Evolutionary conservation across 35 echinoderm and acorn worm genomes (phyloP), one percentile per base, ranked within the genome.

Genomic region (Hemicentrotus pulcherrimus): DNA sequence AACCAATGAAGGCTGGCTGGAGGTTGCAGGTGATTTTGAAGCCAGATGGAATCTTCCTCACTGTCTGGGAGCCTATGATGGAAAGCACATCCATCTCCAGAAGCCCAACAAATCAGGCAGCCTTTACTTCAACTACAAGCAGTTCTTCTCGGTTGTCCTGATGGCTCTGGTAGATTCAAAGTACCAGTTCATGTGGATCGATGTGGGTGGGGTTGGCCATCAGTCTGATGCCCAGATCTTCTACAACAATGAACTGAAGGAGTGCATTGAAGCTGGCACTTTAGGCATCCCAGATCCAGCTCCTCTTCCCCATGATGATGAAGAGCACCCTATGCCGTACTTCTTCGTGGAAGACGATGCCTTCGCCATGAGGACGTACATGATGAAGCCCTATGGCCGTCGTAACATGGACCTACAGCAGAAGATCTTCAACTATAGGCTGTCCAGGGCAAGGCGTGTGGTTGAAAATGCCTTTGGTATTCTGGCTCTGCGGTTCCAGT

Each of bases 61-160:
- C 52, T 32, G 31, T 32, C n/a, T 92, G 12, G 96, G 94, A 28
- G 94, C 96, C 45, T 32, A 94, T 0, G 96, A 95, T 95, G 96
- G 96, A 45, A 97, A 97, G 32, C 96, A 97, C 70, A 86, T 95
- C 32, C 22, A 13, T 18, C 46, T 95, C 31, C 92, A 86, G 86
- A 13, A 22, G 31, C 96, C 96, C 61, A 32, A 94, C 0, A 89
- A 92, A 2, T 95, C 95, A 10, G 96, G 96, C 16, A 92, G 65
- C 22, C 35, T 41, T 12, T 97, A 97, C 86, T 48, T 78, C 86
- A 97, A 97, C 91, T 95, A 97, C 92, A 97, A 97, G 47, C 18
- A 91, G 9, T 94, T 92, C 46, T 97, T 97, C 91, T 93, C 55
- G 11, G 65, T 96, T n/a, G 48, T 96, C 24, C 94, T 95, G 31